Conservation (phyloP, 2,888 invertebrate species). For the Pammene aurita region DNA sequence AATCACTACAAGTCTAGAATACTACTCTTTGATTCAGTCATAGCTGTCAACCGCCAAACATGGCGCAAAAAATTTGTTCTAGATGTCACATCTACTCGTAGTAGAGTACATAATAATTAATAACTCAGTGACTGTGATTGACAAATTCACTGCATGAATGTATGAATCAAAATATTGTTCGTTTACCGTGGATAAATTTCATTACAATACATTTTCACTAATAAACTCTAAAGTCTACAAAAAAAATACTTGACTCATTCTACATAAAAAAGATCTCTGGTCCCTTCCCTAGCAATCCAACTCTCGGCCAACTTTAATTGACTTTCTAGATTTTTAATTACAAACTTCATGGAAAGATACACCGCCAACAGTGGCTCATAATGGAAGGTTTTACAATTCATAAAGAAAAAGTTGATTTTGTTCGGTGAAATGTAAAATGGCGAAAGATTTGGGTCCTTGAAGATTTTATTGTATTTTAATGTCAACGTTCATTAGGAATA, state of each 20-base stretch:
- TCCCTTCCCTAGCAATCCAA: conserved; percentile 26
- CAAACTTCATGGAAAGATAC: conserved; percentile 41
- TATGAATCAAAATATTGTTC: no score
- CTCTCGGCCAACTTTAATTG: conserved; percentile 40
- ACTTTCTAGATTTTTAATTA: conserved; percentile 43
- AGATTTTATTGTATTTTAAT: conserved; percentile 14
- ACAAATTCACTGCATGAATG: no score
- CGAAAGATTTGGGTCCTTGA: conserved; percentile 8
- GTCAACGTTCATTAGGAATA: neutral
- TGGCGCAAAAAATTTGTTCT: no score
- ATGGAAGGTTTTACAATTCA: conserved; percentile 40
- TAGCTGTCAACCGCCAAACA: no score
- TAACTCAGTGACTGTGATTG: no score
- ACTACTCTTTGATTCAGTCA: no score
- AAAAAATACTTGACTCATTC: neutral
- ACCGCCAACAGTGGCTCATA: conserved; percentile 38
- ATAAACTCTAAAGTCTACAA: no score
- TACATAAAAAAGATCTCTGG: neutral
- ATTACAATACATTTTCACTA: no score
- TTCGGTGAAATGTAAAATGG: conserved; percentile 30
- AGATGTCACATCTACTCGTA: no score
- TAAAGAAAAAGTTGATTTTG: conserved; percentile 41
- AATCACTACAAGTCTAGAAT: no score
- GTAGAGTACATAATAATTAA: no score
- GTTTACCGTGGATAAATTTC: no score